Percentiles rank a stretch among this genome's conserved stretches.
phyloP scores from a whole-genome alignment of 2,797 vertebrate genomes.

The Sphenopsis melanotis region DNA sequence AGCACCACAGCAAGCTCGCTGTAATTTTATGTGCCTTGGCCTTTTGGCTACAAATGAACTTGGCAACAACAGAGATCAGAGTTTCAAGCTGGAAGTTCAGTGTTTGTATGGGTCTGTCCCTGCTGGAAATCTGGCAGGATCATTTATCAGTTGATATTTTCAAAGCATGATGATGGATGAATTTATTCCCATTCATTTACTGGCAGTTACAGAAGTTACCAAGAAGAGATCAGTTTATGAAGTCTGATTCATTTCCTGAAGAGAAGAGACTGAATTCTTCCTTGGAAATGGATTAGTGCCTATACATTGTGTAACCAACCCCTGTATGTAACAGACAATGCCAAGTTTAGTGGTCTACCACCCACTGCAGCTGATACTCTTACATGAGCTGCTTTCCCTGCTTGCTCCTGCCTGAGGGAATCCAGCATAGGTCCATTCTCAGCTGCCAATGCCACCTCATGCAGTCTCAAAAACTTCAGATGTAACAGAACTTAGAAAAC shows the following conservation, averaged over 20 bases:
- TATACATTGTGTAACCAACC: background rate
- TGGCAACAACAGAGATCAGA: background rate
- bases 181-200: background rate
- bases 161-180: background rate
- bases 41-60: background rate
- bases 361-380: background rate
- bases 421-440: background rate
- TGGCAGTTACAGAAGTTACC: background rate
- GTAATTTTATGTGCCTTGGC: background rate
- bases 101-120: background rate
- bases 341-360: background rate
- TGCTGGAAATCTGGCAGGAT: background rate
- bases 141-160: background rate
- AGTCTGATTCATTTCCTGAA: conserved; percentile 14
- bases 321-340: background rate
- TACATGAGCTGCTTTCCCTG: background rate
- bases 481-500: background rate
- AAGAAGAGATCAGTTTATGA: background rate
- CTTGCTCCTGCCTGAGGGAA: background rate
- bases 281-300: background rate
- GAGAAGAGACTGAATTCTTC: background rate
- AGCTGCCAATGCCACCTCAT: background rate
- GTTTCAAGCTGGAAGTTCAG: background rate
- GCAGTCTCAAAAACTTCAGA: background rate
- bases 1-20: background rate